Conservation (phyloP, 2,797 vertebrate species). For the Pachyuromys duprasi region DNA sequence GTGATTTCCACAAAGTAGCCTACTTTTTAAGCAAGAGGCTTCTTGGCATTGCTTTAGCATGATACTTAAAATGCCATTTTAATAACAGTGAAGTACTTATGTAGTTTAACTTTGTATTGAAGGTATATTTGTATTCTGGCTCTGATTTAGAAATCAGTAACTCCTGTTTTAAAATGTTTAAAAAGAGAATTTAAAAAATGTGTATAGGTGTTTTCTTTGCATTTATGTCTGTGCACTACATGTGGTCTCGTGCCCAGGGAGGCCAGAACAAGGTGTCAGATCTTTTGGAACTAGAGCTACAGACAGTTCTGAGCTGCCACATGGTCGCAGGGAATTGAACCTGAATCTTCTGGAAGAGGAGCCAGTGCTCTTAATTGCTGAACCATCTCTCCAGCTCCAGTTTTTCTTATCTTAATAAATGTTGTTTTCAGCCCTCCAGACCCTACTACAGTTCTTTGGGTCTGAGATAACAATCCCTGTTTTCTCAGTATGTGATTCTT, state of each 20-base stretch:
- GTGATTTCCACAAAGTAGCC: neutral
- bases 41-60: constrained; percentile 29
- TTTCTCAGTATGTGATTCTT: constrained; percentile 13
- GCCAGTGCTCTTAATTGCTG: neutral
- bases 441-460: constrained; percentile 16
- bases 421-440: neutral
- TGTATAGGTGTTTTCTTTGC: neutral
- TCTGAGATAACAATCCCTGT: constrained; percentile 2
- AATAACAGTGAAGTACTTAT: neutral
- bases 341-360: neutral
- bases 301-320: neutral
- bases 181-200: neutral
- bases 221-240: neutral
- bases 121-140: neutral
- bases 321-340: neutral
- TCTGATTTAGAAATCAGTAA: neutral
- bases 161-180: neutral
- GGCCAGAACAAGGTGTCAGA: neutral
- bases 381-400: neutral
- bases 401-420: neutral
- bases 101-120: constrained; percentile 21
- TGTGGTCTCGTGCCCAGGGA: neutral
- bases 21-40: neutral
- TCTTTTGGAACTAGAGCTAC: neutral
- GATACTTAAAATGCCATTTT: constrained; percentile 18